Evolutionary conservation across 1,140 invertebrate species (phyloP), one percentile per base, ranked within the genome.

Genomic region (Chionoecetes opilio): DNA sequence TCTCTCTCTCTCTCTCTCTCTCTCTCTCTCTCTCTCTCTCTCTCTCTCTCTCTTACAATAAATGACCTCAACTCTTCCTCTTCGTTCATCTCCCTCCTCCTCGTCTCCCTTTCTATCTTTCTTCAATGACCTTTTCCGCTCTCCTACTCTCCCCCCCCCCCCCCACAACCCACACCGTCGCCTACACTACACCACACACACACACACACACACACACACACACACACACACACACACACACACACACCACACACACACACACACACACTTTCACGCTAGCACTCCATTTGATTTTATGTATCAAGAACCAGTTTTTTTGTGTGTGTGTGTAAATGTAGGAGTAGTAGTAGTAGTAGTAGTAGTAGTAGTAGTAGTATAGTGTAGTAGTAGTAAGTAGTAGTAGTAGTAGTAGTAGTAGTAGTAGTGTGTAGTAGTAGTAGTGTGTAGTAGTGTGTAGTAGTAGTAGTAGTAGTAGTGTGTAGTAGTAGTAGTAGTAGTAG

Each of bases 1-100:
- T 37, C 21, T 63, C 41, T 34, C 35, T 37, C 29, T 89, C 87
- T 89, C 87, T 89, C 87, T 89, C 88, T 90, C 88, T 90, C 88
- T 90, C 88, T 90, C 88, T 90, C 88, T 38, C 35, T 6, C 91
- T 75, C 91, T 34, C 63, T 75, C 91, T 75, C 63, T 34, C 63
- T 34, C 91, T 75, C 91, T 34, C 63, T 63, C 91, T 92, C 91
- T 35, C 63, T 92, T 29, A 14, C n/a, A n/a, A n/a, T n/a, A n/a
- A n/a, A n/a, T n/a, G n/a, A n/a, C n/a, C n/a, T n/a, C n/a, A n/a
- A n/a, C 38, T n/a, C 38, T 63, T 21, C n/a, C 89, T 29, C 38
- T 91, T 31, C n/a, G 8, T 63, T n/a, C 31, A 9, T 32, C 46
- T 2, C 32, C 89, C 8, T 38, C 32, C 37, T 46, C 37, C 38